Base-by-base conservation (phyloP, 2,113 vertebrate genomes). In the Proteles cristata region DNA sequence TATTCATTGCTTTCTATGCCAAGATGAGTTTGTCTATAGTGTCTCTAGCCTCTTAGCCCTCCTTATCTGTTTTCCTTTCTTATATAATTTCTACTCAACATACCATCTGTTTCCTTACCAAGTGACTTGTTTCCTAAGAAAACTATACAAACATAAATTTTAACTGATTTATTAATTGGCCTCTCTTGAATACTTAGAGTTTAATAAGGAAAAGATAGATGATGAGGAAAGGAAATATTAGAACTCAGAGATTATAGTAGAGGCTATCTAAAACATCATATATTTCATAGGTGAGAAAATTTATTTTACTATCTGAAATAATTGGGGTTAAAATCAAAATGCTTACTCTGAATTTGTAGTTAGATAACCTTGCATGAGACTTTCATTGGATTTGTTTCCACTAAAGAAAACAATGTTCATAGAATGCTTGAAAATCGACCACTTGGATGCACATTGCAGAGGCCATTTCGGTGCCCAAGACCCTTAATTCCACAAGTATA, bases 251-350 rank as follows among this genome's bases (percentile, higher is more conserved):
- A 61, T 1, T 25, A 3, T 66, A 55, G 9, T 39, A 74, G 35
- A 83, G 8, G 10, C 8, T 79, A 9, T 63, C 73, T 11, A 26
- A 58, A 90, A 39, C 5, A 66, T 69, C 33, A 81, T 11, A 14
- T 73, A 63, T 73, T 73, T 85, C 19, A 21, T 69, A 69, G 19
- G 39, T n/a, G 8, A 96, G 43, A 58, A 48, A 96, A 66, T 71
- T 97, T 90, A 50, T 65, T 68, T 73, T 48, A 63, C 7, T 43
- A 87, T 90, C 61, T 90, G 79, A 96, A 81, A 92, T 77, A 96
- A 71, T 14, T 81, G 4, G 50, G 5, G 6, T 84, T 87, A 90
- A 95, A 93, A 94, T n/a, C 28, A 33, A 82, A 74, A 5, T 65
- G 3, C 11, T 90, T 84, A n/a, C 63, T 58, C 48, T 92, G 43